A percentile compares a stretch with the other conserved stretches of the same genome.
phyloP scores from a whole-genome alignment of 1,140 invertebrate genomes.

The Caligus rogercresseyi region DNA sequence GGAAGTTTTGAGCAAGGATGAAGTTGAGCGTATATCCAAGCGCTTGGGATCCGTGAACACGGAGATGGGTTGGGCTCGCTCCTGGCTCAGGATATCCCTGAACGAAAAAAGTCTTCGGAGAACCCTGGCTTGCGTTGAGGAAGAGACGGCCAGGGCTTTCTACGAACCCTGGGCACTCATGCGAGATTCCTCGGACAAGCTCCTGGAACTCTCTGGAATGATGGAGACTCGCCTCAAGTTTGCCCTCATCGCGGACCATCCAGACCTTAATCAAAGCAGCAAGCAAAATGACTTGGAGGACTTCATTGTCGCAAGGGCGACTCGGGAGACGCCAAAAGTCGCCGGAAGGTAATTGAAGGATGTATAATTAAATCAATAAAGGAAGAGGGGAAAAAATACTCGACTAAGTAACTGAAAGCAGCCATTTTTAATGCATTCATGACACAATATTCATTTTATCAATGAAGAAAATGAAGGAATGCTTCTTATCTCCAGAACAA shows the following conservation, averaged over 20 bases:
- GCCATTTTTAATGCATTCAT: too few relatives aligned
- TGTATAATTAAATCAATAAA: neutral
- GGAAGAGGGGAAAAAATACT: neutral
- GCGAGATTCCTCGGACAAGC: conserved; percentile 49
- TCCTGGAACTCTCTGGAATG: conserved; percentile 60
- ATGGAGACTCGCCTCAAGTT: conserved; percentile 68
- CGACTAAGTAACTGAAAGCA: too few relatives aligned
- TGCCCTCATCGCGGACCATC: conserved; percentile 69
- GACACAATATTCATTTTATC: too few relatives aligned
- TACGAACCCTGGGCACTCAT: conserved; percentile 71
- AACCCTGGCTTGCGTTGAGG: conserved; percentile 53
- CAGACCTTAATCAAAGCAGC: conserved; percentile 45
- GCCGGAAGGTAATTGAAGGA: conserved; percentile 17
- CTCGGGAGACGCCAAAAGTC: conserved; percentile 4
- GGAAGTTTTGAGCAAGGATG: conserved; percentile 57
- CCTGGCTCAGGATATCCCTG: conserved; percentile 63
- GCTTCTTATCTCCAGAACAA: too few relatives aligned
- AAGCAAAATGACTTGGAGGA: neutral
- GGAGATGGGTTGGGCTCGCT: conserved; percentile 51
- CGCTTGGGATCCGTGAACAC: conserved; percentile 59
- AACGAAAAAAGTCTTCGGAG: conserved; percentile 76
- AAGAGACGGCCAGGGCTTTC: conserved; percentile 43
- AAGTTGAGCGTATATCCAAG: conserved; percentile 54
- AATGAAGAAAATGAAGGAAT: too few relatives aligned
- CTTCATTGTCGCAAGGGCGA: conserved; percentile 23